Base-by-base conservation (phyloP, 2,888 invertebrate species). In the Coelopa pilipes region DNA sequence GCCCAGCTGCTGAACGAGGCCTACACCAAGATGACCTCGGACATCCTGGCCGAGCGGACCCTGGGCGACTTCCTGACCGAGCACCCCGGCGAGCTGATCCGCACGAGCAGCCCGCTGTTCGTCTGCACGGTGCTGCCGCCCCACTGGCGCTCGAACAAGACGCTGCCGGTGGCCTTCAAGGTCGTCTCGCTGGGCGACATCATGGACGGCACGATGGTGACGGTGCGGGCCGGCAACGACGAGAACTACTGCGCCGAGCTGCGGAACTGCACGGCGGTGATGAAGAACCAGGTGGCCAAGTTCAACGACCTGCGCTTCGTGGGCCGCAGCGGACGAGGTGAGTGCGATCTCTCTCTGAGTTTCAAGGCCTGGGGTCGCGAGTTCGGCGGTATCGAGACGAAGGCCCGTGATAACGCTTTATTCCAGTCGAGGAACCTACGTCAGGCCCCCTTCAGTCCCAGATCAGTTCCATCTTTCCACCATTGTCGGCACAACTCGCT, bases 271-370 rank as follows among this genome's bases (percentile, higher is more conserved):
- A 95, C 96, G 70, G 97, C 99, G 49, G 93, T 97, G 84, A 97
- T 99, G 95, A 98, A 98, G 90, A 97, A 98, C 88, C 97, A 98
- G 88, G 96, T 99, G 82, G 99, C 99, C 80, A 97, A 98, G 89
- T 99, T 99, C 89, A 98, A 98, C 88, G 99, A 99, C 89, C 90
- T 99, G 83, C 91, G 99, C 87, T 99, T 99, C 90, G 97, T 99
- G 83, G 99, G 99, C 81, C 92, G 98, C 87, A 98, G 98, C 87
- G 99, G 99, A 83, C 91, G 99, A 93, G 99, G 99, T 98, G 89
- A 93, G 92, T 90, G 21, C n/a, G n/a, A n/a, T n/a, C n/a, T n/a
- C n/a, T n/a, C n/a, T n/a, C n/a, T n/a, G n/a, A n/a, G n/a, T n/a
- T n/a, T n/a, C n/a, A n/a, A n/a, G n/a, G n/a, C n/a, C n/a, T n/a